Evolutionary conservation across 1,140 invertebrate genomes (phyloP).

Genomic region (Manduca sexta): DNA sequence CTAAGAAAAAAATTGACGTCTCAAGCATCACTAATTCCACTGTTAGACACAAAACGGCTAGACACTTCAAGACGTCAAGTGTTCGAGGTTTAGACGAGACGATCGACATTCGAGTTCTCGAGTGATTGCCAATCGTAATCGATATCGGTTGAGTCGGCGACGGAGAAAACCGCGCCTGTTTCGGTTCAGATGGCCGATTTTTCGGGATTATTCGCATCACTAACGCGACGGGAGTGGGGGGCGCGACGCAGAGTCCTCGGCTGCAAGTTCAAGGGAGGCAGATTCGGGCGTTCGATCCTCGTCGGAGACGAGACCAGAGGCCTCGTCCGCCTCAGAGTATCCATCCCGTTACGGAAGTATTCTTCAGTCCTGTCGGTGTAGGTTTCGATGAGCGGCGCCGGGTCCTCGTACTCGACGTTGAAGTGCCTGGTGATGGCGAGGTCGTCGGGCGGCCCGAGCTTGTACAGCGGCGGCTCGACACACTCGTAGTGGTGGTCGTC

Average conservation of each 20-base stretch:
- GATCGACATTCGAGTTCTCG: constrained; percentile 50
- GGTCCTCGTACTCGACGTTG: constrained; percentile 82
- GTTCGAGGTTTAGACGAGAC: constrained; percentile 41
- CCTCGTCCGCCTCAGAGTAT: constrained; percentile 67
- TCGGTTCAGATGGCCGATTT: constrained; percentile 70
- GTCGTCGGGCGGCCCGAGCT: constrained; percentile 63
- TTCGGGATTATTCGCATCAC: constrained; percentile 75
- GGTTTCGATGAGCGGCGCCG: constrained; percentile 81
- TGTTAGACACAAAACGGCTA: not conserved
- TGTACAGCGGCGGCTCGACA: constrained; percentile 76
- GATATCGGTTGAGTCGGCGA: constrained; percentile 61
- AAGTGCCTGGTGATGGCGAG: constrained; percentile 77
- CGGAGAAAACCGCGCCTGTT: constrained; percentile 67
- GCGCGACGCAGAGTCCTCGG: constrained; percentile 74
- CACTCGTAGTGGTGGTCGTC: constrained; percentile 85
- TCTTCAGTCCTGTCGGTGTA: constrained; percentile 73
- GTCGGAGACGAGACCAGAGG: constrained; percentile 83
- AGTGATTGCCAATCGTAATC: constrained; percentile 57
- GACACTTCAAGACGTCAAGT: not conserved
- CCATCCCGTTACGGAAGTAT: constrained; percentile 60
- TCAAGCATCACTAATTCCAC: too few relatives aligned
- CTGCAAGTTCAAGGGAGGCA: constrained; percentile 83
- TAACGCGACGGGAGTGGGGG: constrained; percentile 75
- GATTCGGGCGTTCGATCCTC: constrained; percentile 85
- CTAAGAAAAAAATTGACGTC: too few relatives aligned